These are phyloP conservation scores for Pangasius djambal DNA, from an alignment of 2,797 vertebrate genomes.

Conservation along the genomic window DNA sequence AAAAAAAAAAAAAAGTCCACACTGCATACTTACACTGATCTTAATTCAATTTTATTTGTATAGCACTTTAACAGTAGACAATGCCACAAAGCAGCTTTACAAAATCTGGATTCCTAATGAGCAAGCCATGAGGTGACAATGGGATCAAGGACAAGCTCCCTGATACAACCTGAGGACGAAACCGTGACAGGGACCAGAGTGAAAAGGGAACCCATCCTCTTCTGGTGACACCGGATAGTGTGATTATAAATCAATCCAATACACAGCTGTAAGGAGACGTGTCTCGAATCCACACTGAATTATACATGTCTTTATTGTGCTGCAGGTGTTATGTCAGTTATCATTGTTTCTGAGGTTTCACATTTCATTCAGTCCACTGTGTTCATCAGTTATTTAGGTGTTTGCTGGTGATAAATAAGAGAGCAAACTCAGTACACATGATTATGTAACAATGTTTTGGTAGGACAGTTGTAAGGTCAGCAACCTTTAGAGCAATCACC, in stretches of 20 bases:
- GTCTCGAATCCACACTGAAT: background rate
- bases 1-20: background rate
- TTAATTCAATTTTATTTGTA: background rate
- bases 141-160: background rate
- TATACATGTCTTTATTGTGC: background rate
- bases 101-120: background rate
- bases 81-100: background rate
- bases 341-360: background rate
- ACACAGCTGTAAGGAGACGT: background rate
- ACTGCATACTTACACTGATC: too few relatives aligned
- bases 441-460: constrained; percentile 2
- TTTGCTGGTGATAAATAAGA: background rate
- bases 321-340: background rate
- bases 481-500: background rate
- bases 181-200: background rate
- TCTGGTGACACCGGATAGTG: background rate
- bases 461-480: background rate
- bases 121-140: background rate
- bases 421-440: background rate
- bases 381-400: constrained; percentile 1
- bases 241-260: background rate
- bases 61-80: background rate
- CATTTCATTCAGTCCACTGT: background rate
- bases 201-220: background rate
- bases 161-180: background rate